A percentile compares a stretch with the other conserved stretches of the same genome.
These are phyloP conservation scores for Magallana gigas DNA, from an alignment of 1,140 invertebrate genomes.

Conservation along the genomic window DNA sequence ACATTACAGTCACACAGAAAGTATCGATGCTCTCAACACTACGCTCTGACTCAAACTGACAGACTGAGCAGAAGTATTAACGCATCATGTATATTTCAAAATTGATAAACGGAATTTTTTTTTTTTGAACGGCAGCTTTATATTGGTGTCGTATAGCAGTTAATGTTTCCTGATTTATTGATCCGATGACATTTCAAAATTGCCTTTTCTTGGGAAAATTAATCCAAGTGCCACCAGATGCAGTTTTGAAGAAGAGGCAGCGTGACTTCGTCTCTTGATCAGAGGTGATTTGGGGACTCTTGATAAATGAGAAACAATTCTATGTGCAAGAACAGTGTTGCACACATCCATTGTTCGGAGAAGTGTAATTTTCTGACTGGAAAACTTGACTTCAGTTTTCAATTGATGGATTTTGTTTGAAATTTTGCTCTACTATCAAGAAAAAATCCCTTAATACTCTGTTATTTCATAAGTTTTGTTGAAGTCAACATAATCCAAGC, in stretches of 20 bases:
- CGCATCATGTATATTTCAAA: not conserved
- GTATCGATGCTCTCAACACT: not conserved
- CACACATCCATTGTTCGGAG: too few species aligned
- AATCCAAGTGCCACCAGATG: not conserved
- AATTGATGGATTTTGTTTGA: conserved; percentile 4
- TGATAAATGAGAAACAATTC: not conserved
- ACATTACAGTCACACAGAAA: not conserved
- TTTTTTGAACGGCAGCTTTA: not conserved
- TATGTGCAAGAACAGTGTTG: too few species aligned
- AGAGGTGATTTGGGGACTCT: not conserved
- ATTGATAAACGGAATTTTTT: not conserved
- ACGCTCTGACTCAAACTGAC: not conserved
- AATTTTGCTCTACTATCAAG: not conserved
- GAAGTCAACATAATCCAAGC: not conserved
- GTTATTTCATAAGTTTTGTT: too few species aligned
- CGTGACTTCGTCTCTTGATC: not conserved
- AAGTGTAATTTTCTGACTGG: not conserved
- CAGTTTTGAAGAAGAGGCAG: not conserved
- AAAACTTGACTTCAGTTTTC: not conserved
- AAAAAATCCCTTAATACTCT: too few species aligned
- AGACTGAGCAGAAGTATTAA: not conserved
- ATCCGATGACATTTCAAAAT: not conserved
- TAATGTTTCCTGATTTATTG: conserved; percentile 12
- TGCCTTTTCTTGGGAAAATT: not conserved
- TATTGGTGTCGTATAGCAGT: not conserved